Conservation (phyloP, 2,797 vertebrate genomes). For the Spinus pinus region DNA sequence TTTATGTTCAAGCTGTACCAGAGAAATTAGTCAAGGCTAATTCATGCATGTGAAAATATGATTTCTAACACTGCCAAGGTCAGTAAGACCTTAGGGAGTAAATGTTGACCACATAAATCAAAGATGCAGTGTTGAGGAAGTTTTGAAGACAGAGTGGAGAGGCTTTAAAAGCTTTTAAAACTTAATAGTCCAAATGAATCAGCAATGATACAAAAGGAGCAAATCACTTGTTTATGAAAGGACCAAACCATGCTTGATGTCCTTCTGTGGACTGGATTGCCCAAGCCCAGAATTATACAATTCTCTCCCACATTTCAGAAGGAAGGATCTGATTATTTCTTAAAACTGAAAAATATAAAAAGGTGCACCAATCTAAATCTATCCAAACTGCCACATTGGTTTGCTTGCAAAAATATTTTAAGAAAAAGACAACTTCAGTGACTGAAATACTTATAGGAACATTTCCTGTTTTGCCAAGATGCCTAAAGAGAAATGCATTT, state of each 20-base stretch:
- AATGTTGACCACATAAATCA: conserved; percentile 22
- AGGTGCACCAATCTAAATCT: neutral
- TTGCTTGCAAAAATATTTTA: neutral
- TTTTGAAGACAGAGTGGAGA: neutral
- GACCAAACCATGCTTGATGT: neutral
- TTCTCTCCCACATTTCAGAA: neutral
- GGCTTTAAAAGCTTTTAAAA: neutral
- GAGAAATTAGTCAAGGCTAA: conserved; percentile 30
- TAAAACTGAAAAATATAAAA: neutral
- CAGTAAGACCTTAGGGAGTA: conserved; percentile 11
- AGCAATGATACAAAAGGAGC: neutral
- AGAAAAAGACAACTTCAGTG: neutral
- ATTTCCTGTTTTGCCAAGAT: neutral
- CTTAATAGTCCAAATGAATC: neutral
- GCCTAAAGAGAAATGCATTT: neutral
- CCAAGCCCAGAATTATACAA: fast-evolving
- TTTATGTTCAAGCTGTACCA: neutral
- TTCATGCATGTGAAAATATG: conserved; percentile 49
- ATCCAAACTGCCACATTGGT: neutral
- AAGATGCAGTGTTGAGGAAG: neutral
- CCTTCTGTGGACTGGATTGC: neutral
- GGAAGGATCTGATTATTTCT: neutral
- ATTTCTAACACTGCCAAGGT: conserved; percentile 45
- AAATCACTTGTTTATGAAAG: neutral
- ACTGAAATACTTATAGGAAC: neutral